These are phyloP conservation scores for Cassiopea andromeda DNA, from an alignment of 30 jellyfish, hydroid and myxozoan species.

Conservation along the genomic window DNA sequence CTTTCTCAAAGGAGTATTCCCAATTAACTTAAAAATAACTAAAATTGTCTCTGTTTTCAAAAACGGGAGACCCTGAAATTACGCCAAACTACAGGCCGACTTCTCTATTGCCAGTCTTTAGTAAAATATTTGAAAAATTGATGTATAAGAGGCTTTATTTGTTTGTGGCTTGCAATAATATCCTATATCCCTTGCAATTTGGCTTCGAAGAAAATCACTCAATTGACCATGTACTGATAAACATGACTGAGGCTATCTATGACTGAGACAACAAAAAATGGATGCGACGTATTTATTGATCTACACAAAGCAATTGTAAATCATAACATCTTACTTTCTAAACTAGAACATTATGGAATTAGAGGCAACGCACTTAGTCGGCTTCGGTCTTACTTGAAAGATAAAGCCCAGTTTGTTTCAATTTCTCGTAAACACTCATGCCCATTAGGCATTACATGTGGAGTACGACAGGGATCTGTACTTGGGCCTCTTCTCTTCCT, in stretches of 20 bases:
- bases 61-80: conserved; percentile 26
- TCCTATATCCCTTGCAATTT: conserved; percentile 29
- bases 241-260: background rate
- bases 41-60: conserved; percentile 8
- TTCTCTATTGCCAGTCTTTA: conserved; percentile 20
- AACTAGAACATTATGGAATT: too few relatives aligned
- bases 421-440: too few relatives aligned
- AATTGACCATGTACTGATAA: too few relatives aligned
- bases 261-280: conserved; percentile 1
- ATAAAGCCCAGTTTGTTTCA: too few relatives aligned
- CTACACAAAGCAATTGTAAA: conserved; percentile 20
- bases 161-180: background rate
- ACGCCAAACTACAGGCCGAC: conserved; percentile 25
- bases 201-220: conserved; percentile 28
- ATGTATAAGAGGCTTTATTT: conserved; percentile 28
- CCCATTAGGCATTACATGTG: too few relatives aligned
- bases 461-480: too few relatives aligned
- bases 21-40: conserved; percentile 8
- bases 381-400: background rate
- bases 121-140: conserved; percentile 29
- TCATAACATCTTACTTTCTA: too few relatives aligned
- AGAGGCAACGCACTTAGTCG: too few relatives aligned
- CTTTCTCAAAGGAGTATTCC: conserved; percentile 1
- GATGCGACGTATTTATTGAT: conserved; percentile 27
- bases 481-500: too few relatives aligned